These are phyloP conservation scores for Xestia sexstrigata DNA, from an alignment of 2,888 invertebrate genomes.

Conservation along the genomic window DNA sequence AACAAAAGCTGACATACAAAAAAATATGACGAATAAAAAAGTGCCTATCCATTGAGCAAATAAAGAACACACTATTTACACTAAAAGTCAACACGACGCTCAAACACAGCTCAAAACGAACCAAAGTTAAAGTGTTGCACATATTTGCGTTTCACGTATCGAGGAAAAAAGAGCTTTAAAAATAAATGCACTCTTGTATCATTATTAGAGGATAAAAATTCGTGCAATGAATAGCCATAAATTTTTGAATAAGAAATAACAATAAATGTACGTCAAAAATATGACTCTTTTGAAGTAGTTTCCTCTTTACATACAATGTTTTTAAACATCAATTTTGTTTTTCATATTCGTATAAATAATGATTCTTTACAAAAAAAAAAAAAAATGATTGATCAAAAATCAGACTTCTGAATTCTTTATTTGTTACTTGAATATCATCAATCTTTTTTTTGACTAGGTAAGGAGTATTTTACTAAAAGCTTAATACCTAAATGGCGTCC, in stretches of 20 bases:
- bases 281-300: background rate
- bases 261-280: background rate
- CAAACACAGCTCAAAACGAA: slow-evolving; percentile 66
- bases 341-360: background rate
- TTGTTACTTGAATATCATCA: background rate
- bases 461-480: too few species aligned
- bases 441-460: background rate
- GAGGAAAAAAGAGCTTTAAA: slow-evolving; percentile 56
- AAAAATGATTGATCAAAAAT: background rate
- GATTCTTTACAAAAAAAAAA: background rate
- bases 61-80: slow-evolving; percentile 55
- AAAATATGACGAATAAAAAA: slow-evolving; percentile 24
- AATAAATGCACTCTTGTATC: slow-evolving; percentile 29
- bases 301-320: background rate
- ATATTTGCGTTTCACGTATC: slow-evolving; percentile 70
- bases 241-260: background rate
- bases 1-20: slow-evolving; percentile 5
- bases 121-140: slow-evolving; percentile 72
- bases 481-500: too few species aligned
- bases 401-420: background rate
- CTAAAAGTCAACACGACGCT: slow-evolving; percentile 59
- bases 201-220: background rate
- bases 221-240: background rate
- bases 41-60: slow-evolving; percentile 42
- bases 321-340: background rate